These are phyloP conservation scores for Epiblema foenella DNA, from an alignment of 2,888 invertebrate genomes.

Conservation along the genomic window DNA sequence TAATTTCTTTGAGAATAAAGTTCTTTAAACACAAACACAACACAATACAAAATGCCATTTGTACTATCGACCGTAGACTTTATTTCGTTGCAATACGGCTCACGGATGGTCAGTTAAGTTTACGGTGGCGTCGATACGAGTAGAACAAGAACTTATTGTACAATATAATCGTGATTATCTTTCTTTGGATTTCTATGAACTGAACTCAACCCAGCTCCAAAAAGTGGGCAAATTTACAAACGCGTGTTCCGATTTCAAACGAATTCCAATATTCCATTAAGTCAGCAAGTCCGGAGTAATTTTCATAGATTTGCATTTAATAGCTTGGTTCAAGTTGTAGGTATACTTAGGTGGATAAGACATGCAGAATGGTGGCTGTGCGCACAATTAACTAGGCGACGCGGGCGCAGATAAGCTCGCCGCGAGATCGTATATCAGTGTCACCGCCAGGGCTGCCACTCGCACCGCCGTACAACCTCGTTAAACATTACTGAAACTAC, in stretches of 20 bases:
- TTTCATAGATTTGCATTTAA: background rate
- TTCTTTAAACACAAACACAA: no score
- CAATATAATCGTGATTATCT: no score
- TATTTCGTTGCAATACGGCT: no score
- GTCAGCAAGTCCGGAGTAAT: background rate
- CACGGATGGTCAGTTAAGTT: no score
- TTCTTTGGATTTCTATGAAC: background rate
- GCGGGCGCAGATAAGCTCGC: slow-evolving; percentile 1
- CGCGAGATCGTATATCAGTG: slow-evolving; percentile 33
- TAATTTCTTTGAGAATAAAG: no score
- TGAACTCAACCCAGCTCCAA: background rate
- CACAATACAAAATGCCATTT: no score
- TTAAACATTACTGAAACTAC: background rate
- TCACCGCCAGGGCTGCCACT: slow-evolving; percentile 25
- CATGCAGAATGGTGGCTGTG: slow-evolving; percentile 21
- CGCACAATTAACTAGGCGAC: slow-evolving; percentile 14
- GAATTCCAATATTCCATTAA: no score
- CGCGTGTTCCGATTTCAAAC: no score
- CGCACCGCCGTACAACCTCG: background rate
- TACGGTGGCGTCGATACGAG: no score
- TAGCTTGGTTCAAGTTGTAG: background rate
- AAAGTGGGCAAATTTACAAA: no score
- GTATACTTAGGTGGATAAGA: background rate
- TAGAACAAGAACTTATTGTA: no score
- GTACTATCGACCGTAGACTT: no score